Evolutionary conservation across 1,140 invertebrate species (phyloP).

Genomic region (Caenorhabditis brenneri): DNA sequence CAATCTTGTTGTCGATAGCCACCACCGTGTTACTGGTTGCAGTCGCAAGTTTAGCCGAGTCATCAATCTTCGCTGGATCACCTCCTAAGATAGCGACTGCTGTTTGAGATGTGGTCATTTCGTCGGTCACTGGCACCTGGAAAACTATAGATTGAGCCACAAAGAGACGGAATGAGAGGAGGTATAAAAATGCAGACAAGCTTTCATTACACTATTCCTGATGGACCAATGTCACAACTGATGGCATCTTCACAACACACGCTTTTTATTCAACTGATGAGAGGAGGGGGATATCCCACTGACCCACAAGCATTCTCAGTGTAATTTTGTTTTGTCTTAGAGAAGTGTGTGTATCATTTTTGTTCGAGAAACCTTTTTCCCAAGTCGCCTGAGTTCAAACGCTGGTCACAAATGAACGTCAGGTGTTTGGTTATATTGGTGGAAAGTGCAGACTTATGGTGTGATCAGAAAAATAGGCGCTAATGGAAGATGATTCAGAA

Average conservation of each 20-base stretch:
- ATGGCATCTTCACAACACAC: conserved; percentile 1
- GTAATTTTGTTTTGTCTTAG: not conserved
- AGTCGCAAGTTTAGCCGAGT: not conserved
- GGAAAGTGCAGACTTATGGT: too few relatives aligned
- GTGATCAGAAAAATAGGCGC: too few relatives aligned
- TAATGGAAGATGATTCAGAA: too few relatives aligned
- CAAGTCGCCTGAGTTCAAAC: not conserved
- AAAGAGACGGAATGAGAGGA: not conserved
- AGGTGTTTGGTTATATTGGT: too few relatives aligned
- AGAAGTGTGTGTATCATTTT: not conserved
- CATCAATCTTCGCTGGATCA: not conserved
- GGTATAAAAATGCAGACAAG: conserved; percentile 9
- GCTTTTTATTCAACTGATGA: conserved; percentile 14
- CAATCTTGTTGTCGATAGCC: conserved; percentile 68
- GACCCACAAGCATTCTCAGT: not conserved
- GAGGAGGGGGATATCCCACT: not conserved
- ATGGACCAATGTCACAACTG: not conserved
- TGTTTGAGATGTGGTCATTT: not conserved
- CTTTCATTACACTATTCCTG: not conserved
- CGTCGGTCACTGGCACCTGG: not conserved
- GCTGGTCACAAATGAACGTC: too few relatives aligned
- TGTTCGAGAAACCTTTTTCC: too few relatives aligned
- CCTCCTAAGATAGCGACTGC: not conserved
- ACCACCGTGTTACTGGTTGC: conserved; percentile 43
- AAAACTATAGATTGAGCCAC: not conserved